These are phyloP conservation scores for Oryzias woworae DNA, from an alignment of 2,113 vertebrate genomes.

Conservation along the genomic window DNA sequence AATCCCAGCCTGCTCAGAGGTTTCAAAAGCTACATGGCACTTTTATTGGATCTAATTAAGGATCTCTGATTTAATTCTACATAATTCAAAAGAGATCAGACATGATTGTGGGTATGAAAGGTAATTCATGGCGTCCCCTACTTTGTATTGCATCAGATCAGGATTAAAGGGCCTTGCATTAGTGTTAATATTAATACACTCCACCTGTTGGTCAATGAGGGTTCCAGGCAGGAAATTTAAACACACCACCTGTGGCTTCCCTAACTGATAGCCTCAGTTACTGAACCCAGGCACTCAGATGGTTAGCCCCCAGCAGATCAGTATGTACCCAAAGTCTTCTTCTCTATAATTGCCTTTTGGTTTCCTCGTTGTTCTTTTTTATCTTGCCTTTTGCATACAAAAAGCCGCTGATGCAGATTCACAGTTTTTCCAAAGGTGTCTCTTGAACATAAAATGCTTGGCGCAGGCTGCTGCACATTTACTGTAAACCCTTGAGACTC, in stretches of 20 bases:
- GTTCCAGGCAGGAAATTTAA: slow-evolving; percentile 14
- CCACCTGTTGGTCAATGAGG: slow-evolving; percentile 25
- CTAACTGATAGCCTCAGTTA: slow-evolving; percentile 23
- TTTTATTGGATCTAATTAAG: slow-evolving; percentile 81
- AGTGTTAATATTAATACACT: slow-evolving; percentile 17
- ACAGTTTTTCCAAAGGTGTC: slow-evolving; percentile 49
- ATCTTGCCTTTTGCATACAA: slow-evolving; percentile 45
- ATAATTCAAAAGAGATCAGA: slow-evolving; percentile 76
- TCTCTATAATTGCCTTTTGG: slow-evolving; percentile 59
- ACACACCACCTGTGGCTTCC: slow-evolving; percentile 7
- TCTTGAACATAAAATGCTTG: slow-evolving; percentile 49
- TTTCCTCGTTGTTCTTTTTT: slow-evolving; percentile 53
- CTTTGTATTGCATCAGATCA: slow-evolving; percentile 22
- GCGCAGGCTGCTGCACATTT: slow-evolving; percentile 31
- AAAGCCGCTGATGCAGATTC: slow-evolving; percentile 47
- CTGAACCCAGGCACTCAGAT: slow-evolving; percentile 27
- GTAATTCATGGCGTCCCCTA: slow-evolving; percentile 39
- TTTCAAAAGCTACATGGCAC: slow-evolving; percentile 71
- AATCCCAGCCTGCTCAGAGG: slow-evolving; percentile 73
- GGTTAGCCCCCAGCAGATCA: slow-evolving; percentile 37
- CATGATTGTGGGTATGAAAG: slow-evolving; percentile 51
- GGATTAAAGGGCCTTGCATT: slow-evolving; percentile 35
- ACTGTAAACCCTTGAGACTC: slow-evolving; percentile 25
- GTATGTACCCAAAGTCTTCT: slow-evolving; percentile 22
- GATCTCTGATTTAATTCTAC: slow-evolving; percentile 79